Conservation (phyloP, 2,888 invertebrate species). For the Hyppa rectilinea region DNA sequence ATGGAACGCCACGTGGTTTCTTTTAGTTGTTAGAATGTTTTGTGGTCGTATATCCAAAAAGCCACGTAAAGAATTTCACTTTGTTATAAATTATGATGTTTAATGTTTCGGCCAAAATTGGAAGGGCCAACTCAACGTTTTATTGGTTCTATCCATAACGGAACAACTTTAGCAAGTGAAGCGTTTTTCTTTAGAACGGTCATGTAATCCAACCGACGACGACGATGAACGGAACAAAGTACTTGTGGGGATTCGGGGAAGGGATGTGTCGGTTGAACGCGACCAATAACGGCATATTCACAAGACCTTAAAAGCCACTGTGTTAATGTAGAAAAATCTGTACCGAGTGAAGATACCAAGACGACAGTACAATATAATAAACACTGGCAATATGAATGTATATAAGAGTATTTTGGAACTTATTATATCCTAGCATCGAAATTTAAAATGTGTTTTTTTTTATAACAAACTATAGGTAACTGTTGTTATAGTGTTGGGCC, state of each 20-base stretch:
- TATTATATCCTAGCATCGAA: no score
- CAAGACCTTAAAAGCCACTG: no score
- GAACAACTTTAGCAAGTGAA: background rate
- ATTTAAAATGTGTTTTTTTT: no score
- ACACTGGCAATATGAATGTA: no score
- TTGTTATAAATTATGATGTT: background rate
- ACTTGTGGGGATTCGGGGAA: conserved; percentile 42
- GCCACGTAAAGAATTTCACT: background rate
- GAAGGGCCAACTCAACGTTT: background rate
- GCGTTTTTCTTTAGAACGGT: conserved; percentile 1
- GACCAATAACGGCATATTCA: background rate
- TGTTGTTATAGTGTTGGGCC: no score
- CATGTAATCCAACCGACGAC: conserved; percentile 15
- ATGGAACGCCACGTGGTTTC: background rate
- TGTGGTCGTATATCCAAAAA: background rate
- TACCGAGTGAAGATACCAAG: no score
- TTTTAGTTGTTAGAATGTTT: background rate
- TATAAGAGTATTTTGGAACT: no score
- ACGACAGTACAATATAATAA: no score
- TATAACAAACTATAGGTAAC: no score
- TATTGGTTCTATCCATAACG: background rate
- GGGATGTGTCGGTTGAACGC: background rate
- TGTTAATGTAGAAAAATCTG: background rate
- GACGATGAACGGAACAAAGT: conserved; percentile 48
- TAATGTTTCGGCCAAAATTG: background rate